Conservation (phyloP, 2,113 vertebrate genomes). For the Nyctibius bracteatus region DNA sequence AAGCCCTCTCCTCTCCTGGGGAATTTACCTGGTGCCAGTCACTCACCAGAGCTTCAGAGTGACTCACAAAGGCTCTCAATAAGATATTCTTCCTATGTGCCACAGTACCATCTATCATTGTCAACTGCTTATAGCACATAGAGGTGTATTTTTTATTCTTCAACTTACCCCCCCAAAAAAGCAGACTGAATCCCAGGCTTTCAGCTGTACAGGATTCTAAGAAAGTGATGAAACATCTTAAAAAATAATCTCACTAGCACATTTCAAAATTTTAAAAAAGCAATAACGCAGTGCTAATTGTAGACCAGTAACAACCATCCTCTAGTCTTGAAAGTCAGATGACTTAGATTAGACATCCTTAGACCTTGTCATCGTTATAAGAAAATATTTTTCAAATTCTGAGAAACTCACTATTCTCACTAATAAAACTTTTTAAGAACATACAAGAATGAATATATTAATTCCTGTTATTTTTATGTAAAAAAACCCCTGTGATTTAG, state of each 20-base stretch:
- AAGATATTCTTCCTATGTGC: background rate
- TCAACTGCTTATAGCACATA: background rate
- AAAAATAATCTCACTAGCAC: background rate
- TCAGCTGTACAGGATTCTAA: background rate
- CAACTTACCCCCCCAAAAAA: background rate
- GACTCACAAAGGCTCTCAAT: background rate
- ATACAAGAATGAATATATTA: background rate
- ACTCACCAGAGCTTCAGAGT: background rate
- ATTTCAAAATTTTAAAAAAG: background rate
- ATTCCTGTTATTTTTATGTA: background rate
- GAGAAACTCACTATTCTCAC: background rate
- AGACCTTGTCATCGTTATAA: fast-evolving
- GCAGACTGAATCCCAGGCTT: background rate
- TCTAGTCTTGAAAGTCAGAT: background rate
- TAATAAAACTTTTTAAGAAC: background rate
- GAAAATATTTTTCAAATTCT: background rate
- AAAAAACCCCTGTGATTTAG: background rate
- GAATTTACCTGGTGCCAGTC: background rate
- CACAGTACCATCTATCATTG: background rate
- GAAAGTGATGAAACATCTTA: background rate
- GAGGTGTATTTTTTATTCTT: background rate
- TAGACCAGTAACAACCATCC: background rate
- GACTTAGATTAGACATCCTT: background rate
- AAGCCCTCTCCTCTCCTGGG: background rate
- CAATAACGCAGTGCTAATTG: fast-evolving